Percentiles rank a stretch among this genome's conserved stretches.
phyloP scores from a whole-genome alignment of 2,797 vertebrate species.

The Octomys mimax region DNA sequence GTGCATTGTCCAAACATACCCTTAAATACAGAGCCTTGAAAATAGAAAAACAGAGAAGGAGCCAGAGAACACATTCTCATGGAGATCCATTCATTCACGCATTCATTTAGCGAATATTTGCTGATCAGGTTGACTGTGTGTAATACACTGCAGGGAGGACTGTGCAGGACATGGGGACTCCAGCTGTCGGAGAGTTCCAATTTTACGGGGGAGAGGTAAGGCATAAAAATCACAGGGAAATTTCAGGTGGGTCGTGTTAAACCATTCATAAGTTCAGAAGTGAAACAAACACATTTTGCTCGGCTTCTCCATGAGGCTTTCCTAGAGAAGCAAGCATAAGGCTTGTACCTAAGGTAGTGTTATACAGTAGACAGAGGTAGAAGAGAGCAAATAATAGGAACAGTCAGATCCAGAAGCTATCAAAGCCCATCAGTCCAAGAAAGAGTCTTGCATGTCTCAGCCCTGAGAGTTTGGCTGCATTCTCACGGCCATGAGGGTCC shows the following conservation, averaged over 20 bases:
- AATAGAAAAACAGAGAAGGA: conserved; percentile 8
- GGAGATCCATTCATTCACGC: not conserved
- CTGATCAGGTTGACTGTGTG: not conserved
- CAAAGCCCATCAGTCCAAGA: not conserved
- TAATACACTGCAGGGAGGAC: not conserved
- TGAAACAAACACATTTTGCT: conserved; percentile 13
- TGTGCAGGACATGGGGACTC: not conserved
- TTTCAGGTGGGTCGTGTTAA: not conserved
- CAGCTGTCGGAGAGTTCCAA: not conserved
- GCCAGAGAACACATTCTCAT: conserved; percentile 6
- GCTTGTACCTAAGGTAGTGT: not conserved
- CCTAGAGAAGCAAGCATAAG: not conserved
- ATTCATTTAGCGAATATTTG: conserved; percentile 33
- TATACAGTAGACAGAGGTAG: not conserved
- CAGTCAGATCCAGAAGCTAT: not conserved
- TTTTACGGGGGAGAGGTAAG: not conserved
- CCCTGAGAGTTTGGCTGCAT: not conserved
- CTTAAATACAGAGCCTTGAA: conserved; percentile 15
- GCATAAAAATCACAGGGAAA: not conserved
- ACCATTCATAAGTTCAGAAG: not conserved
- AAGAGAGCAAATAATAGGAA: conserved; percentile 19
- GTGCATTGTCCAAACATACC: not conserved
- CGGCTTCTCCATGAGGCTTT: conserved; percentile 30
- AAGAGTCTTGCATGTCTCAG: not conserved
- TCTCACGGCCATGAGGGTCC: not conserved